A percentile compares a stretch with the other conserved stretches of the same genome.
Conservation (phyloP, 2,113 vertebrate species). For the Tragelaphus strepsiceros region DNA sequence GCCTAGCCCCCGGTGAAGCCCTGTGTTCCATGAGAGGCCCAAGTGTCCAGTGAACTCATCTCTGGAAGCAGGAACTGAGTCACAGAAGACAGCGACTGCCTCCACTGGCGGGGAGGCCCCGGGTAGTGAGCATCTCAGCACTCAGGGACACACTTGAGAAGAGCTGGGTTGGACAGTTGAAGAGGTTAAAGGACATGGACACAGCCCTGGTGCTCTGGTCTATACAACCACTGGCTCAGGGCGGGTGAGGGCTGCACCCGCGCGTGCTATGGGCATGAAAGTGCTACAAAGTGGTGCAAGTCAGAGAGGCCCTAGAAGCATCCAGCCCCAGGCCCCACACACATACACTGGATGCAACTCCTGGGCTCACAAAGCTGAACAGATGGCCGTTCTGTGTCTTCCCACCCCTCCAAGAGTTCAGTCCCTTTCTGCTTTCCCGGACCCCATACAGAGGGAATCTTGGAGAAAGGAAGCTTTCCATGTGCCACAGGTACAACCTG, state of each 20-base stretch:
- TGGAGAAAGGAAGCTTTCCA: neutral
- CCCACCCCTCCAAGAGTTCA: too few relatives aligned
- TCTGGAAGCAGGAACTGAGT: slow-evolving; percentile 69
- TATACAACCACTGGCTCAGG: slow-evolving; percentile 71
- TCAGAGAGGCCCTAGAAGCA: neutral
- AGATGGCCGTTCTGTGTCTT: neutral
- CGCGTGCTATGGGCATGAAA: slow-evolving; percentile 31
- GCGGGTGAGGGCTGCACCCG: slow-evolving; percentile 54
- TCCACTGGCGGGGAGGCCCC: slow-evolving; percentile 71
- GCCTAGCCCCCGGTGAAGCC: too few relatives aligned
- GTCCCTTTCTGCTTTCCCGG: neutral
- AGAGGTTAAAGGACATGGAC: slow-evolving; percentile 79
- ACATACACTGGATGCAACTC: rapidly evolving
- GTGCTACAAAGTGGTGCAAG: slow-evolving; percentile 56
- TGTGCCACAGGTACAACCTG: neutral
- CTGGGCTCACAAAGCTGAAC: neutral
- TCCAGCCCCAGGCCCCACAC: too few relatives aligned
- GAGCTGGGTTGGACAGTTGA: slow-evolving; percentile 76
- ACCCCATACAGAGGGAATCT: neutral
- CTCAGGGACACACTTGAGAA: slow-evolving; percentile 79
- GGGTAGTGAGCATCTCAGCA: slow-evolving; percentile 13
- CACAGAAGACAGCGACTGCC: slow-evolving; percentile 73
- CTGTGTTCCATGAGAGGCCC: neutral
- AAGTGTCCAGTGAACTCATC: slow-evolving; percentile 63
- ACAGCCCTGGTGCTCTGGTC: slow-evolving; percentile 53